phyloP scores from a whole-genome alignment of 2,113 vertebrate species.

The Haemorhous mexicanus region DNA sequence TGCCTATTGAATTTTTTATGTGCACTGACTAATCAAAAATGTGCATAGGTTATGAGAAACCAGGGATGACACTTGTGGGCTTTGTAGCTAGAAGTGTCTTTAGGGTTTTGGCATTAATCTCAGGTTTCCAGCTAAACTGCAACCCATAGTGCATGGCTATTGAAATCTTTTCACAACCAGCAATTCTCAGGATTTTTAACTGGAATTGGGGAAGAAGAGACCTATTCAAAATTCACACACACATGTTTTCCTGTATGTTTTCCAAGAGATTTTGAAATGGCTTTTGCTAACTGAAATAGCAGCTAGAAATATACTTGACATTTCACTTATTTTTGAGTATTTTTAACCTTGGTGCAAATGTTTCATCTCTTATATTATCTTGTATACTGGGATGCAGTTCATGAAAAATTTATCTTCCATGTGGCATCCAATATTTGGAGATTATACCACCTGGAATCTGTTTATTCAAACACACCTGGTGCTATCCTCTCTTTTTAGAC shows the following conservation, averaged over 20 bases:
- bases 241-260: conserved; percentile 26
- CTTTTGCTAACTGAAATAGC: conserved; percentile 40
- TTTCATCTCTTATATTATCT: conserved; percentile 25
- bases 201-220: background rate
- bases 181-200: background rate
- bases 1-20: background rate
- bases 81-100: background rate
- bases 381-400: background rate
- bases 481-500: conserved; percentile 1
- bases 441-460: conserved; percentile 38
- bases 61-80: background rate
- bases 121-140: background rate
- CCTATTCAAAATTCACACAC: background rate
- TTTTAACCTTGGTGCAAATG: conserved; percentile 58
- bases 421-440: conserved; percentile 33
- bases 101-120: background rate
- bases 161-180: background rate
- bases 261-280: conserved; percentile 32
- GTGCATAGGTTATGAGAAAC: background rate
- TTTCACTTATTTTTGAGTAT: conserved; percentile 53
- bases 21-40: background rate
- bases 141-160: background rate
- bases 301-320: conserved; percentile 34
- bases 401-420: conserved; percentile 51
- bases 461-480: conserved; percentile 30